Percentiles rank a stretch among this genome's conserved stretches.
These are phyloP conservation scores for Melanotus villosus DNA, from an alignment of 2,888 invertebrate species.

Conservation along the genomic window DNA sequence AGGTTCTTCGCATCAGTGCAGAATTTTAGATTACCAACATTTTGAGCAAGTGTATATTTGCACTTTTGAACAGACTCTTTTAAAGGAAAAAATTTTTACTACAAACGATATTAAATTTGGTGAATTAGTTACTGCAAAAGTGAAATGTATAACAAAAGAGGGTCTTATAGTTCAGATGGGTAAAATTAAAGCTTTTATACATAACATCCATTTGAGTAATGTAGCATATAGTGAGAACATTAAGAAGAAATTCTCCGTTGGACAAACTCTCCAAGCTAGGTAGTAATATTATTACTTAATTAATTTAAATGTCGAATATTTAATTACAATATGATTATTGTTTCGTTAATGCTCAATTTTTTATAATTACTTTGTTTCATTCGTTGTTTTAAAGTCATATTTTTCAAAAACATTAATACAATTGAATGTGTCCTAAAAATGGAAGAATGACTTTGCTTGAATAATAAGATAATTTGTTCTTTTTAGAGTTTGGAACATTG, in stretches of 20 bases:
- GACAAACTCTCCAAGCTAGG: conserved; percentile 73
- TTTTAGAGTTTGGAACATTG: conserved; percentile 71
- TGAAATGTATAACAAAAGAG: conserved; percentile 69
- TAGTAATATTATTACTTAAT: conserved; percentile 51
- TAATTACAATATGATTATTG: no score
- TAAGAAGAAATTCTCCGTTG: conserved; percentile 72
- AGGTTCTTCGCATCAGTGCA: conserved; percentile 68
- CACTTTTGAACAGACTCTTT: conserved; percentile 73
- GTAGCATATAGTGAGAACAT: conserved; percentile 63
- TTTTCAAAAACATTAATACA: no score
- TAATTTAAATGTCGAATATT: no score
- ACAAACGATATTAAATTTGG: conserved; percentile 71
- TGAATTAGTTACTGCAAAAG: conserved; percentile 71
- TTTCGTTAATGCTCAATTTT: no score
- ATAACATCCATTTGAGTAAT: conserved; percentile 73
- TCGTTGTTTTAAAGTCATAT: no score
- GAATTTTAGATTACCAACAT: conserved; percentile 77
- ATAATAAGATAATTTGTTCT: conserved; percentile 15
- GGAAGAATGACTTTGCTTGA: no score
- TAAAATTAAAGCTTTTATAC: conserved; percentile 72
- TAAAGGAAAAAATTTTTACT: conserved; percentile 73
- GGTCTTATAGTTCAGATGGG: conserved; percentile 72
- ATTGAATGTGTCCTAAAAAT: no score
- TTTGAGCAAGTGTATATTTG: conserved; percentile 79
- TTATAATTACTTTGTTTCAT: no score